A percentile compares a stretch with the other conserved stretches of the same genome.
Conservation (phyloP, 2,797 vertebrate species). For the Amblyraja radiata region DNA sequence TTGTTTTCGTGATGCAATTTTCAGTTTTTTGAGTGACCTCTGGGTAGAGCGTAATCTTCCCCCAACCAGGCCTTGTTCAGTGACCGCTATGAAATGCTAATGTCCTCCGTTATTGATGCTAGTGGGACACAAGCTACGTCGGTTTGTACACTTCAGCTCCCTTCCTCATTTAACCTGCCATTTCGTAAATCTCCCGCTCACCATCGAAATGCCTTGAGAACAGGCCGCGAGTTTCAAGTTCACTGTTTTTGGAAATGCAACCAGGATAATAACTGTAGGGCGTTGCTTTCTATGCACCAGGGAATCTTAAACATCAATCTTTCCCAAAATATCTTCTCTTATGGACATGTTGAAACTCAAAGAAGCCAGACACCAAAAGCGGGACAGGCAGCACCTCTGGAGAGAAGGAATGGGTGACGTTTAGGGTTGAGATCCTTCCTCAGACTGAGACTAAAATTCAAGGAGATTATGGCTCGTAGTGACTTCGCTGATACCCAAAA, state of each 20-base stretch:
- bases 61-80: neutral
- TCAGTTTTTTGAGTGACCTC: neutral
- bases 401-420: too few species aligned
- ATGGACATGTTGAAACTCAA: too few species aligned
- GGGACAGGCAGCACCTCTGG: too few species aligned
- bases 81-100: neutral
- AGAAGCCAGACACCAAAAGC: too few species aligned
- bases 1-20: neutral
- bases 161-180: neutral
- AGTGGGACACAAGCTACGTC: neutral
- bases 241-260: neutral
- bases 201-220: neutral
- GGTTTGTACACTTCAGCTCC: neutral
- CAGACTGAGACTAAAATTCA: too few species aligned
- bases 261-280: neutral
- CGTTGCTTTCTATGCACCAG: neutral
- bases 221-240: neutral
- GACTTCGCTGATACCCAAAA: neutral
- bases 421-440: too few species aligned
- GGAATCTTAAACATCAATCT: neutral
- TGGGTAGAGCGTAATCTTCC: neutral
- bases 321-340: too few species aligned
- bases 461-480: too few species aligned
- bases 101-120: neutral
- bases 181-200: neutral